Base-by-base conservation (phyloP, 2,797 vertebrate genomes). In the Eospalax fontanierii region DNA sequence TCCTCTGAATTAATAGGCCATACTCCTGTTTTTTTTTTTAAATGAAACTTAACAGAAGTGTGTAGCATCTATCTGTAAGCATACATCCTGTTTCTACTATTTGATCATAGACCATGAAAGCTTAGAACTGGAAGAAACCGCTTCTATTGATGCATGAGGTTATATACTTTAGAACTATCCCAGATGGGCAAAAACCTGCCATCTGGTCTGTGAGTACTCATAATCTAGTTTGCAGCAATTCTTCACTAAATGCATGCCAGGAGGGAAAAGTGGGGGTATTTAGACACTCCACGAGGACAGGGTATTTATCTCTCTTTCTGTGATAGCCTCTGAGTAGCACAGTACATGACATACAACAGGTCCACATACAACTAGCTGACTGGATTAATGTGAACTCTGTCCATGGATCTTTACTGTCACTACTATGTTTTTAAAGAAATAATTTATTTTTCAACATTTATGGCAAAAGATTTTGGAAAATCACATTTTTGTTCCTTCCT, bases 131-230 rank as follows among this genome's bases (percentile, higher is more conserved):
- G 95, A 96, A 96, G 92, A 95, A 96, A 91, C 21, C 83, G 93
- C 87, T 93, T 96, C 87, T 88, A 95, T 74, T 95, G 94, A 96
- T 92, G 92, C 90, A 95, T 6, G 46, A 95, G 68, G 87, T 79
- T 93, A 82, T 95, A 87, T 93, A 96, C 95, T 96, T 96, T 83
- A 95, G 90, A 96, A 92, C 61, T 93, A 74, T 78, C 73, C 88
- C 95, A 96, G 95, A 97, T 97, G 94, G 94, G 88, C 50, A 94
- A 61, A 96, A 95, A 89, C 74, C 26, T 84, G 89, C 94, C 96
- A 97, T 92, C 92, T 92, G 96, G 26, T 92, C 80, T 66, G 38
- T 80, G 94, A 97, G 83, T 85, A 87, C 78, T 96, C 90, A 84
- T 93, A 59, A 93, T 95, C 59, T 89, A 89, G 63, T 87, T 87